These are phyloP conservation scores for Sphenodon punctatus DNA, from an alignment of 2,797 vertebrate species.

Conservation along the genomic window DNA sequence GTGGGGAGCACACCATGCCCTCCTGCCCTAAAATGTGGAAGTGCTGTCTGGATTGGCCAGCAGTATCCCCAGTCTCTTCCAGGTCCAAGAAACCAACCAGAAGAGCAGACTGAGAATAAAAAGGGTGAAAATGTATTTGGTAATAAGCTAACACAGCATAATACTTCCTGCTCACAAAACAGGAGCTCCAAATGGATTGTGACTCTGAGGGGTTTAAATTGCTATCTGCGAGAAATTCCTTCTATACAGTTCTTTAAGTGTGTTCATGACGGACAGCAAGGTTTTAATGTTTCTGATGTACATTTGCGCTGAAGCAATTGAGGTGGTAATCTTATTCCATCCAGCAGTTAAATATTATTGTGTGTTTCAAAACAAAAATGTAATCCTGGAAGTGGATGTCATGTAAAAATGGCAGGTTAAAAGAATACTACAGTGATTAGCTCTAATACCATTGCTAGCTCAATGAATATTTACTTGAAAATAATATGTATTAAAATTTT, in stretches of 20 bases:
- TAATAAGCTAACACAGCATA: background rate
- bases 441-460: constrained; percentile 49
- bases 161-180: background rate
- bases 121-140: background rate
- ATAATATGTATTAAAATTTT: constrained; percentile 9
- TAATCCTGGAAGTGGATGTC: constrained; percentile 37
- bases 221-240: constrained; percentile 8
- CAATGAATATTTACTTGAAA: constrained; percentile 45
- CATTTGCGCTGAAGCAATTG: background rate
- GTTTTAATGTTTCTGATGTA: background rate
- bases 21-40: no score
- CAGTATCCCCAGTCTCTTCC: no score
- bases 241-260: constrained; percentile 1
- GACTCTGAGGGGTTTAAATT: constrained; percentile 5
- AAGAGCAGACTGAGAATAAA: background rate
- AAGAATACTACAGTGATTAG: constrained; percentile 51
- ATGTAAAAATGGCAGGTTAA: constrained; percentile 50
- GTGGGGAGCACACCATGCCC: no score
- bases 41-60: no score
- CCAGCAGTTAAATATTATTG: constrained; percentile 58
- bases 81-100: no score
- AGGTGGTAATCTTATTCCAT: constrained; percentile 56
- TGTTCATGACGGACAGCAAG: constrained; percentile 3
- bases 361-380: constrained; percentile 57
- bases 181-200: background rate